Base-by-base conservation (phyloP, 2,888 invertebrate species). In the Elaeidobius kamerunicus region DNA sequence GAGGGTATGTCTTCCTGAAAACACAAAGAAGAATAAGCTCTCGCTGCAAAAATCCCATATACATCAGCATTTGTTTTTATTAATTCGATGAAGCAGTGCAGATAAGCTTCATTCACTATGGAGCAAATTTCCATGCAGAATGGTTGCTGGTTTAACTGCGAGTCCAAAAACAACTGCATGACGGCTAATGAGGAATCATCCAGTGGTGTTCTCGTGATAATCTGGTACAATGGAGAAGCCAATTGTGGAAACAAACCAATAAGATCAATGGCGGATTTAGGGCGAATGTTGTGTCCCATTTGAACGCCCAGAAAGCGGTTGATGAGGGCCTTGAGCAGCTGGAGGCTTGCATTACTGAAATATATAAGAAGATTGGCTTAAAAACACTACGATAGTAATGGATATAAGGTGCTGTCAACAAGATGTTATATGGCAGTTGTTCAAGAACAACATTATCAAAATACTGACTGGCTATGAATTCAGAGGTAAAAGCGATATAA, bases 301-400 rank as follows among this genome's bases (percentile, higher is more conserved):
- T 58, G 52, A 3, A 67, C 65, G 6, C 67, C 67, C 27, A 62
- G 60, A 27, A 65, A 58, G 19, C 67, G 46, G 45, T 67, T 65
- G 3, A 67, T 64, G 27, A 67, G 15, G 4, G 63, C 59, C 43
- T 65, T 65, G 2, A 57, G 52, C 5, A 67, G 36, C 46, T 67
- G 65, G 17, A 65, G 36, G 38, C 62, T 59, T 2, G 64, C 65
- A 45, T 67, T 67, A 41, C 67, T 67, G 42, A n/a, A n/a, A n/a
- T n/a, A n/a, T n/a, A n/a, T n/a, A n/a, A n/a, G n/a, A n/a, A n/a
- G n/a, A n/a, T n/a, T n/a, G n/a, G n/a, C n/a, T n/a, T n/a, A n/a
- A n/a, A n/a, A n/a, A n/a, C n/a, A n/a, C n/a, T n/a, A n/a, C n/a
- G n/a, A n/a, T n/a, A n/a, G n/a, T n/a, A n/a, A n/a, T n/a, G n/a